Evolutionary conservation across 2,888 invertebrate species (phyloP), one percentile per base, ranked within the genome.

Genomic region (Caenorhabditis sp.): DNA sequence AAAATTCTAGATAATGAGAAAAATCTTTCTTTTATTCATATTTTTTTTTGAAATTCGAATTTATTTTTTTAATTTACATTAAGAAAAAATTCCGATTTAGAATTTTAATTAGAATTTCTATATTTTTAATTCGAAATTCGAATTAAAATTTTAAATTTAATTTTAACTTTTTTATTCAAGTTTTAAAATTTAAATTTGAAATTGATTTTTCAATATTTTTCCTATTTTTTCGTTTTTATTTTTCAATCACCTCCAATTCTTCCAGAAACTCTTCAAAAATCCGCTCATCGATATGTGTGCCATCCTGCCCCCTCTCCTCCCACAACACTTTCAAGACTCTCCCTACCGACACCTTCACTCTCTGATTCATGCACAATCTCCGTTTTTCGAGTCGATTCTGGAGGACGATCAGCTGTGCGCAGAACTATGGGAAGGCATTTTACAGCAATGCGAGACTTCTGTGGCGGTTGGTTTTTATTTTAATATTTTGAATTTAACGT

Each of bases 351-450:
- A 64, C 4, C 47, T 84, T 5, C 55, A 69, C 22, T 64, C 81
- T 0, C 65, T 86, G 13, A 83, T 83, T 35, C 64, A 82, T 35
- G 64, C 50, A n/a, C 65, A 62, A 26, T 83, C 84, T 0, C 28
- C 68, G 18, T 86, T 86, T 51, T 86, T 85, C 64, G 83, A 83
- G 65, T 80, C 80, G 8, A 64, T 83, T 3, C 60, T 83, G 2
- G 84, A 86, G 6, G 82, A 80, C 64, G 82, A 82, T 51, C 56
- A 58, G 15, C 35, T 85, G 18, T 74, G 67, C 9, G 51, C 80
- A 13, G 85, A 85, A 28, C 20, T 85, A 6, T 86, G 85, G 85
- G 67, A 85, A 5, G 78, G 74, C n/a, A 71, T 86, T 11, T 44
- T 80, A 1, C 28, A 53, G 18, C 85, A 86, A 51, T 65, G 81